Evolutionary conservation across 2,113 vertebrate genomes (phyloP).

Genomic region (Gopherus flavomarginatus): DNA sequence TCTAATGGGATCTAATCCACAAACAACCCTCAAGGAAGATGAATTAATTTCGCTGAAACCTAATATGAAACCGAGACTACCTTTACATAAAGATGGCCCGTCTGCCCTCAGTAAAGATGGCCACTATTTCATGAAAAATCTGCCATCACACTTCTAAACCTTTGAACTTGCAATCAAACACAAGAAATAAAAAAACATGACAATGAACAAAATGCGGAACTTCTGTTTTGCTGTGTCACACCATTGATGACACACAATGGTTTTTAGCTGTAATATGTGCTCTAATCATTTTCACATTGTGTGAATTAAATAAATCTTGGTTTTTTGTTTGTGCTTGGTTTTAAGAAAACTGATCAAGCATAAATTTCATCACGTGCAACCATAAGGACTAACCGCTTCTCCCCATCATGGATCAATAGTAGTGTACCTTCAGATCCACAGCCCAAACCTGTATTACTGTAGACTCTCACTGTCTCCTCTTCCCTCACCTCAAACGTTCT

Average conservation of each 20-base stretch:
- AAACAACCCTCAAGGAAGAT: background rate
- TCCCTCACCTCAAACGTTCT: background rate
- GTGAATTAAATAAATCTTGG: background rate
- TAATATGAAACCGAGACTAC: background rate
- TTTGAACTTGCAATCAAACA: background rate
- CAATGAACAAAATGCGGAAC: background rate
- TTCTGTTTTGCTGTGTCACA: fast-evolving
- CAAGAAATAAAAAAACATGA: background rate
- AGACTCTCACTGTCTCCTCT: background rate
- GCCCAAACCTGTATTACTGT: background rate
- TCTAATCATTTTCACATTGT: background rate
- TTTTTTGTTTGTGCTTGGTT: background rate
- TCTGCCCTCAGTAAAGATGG: background rate
- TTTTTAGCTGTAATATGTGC: background rate
- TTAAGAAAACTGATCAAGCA: background rate
- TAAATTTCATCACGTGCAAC: background rate
- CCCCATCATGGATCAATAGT: background rate
- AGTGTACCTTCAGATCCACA: background rate
- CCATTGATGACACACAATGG: background rate
- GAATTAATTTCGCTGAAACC: background rate
- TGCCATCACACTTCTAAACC: background rate
- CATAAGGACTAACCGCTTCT: background rate
- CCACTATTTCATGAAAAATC: background rate
- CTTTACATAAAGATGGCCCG: background rate
- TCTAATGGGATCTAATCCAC: background rate